Evolutionary conservation across 2,797 vertebrate species (phyloP), one percentile per base, ranked within the genome.

Genomic region (Cuniculus paca): DNA sequence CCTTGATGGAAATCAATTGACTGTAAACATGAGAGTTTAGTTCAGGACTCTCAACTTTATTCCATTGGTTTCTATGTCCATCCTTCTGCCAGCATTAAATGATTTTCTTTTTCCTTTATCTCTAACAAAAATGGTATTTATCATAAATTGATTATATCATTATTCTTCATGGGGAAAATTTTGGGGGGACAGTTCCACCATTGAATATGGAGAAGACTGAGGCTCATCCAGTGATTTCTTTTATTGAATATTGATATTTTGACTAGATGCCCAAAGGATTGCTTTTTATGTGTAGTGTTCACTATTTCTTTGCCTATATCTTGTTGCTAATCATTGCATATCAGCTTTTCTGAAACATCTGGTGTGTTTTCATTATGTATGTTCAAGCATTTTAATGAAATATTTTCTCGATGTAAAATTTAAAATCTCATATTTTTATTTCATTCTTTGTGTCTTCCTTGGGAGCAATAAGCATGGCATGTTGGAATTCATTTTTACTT

Each of bases 381-480:
- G 56, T 56, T 42, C 14, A 7, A 39, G 48, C 1, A 56, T 65
- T 65, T 83, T 63, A 42, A 54, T 28, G 5, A 45, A 78, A 83
- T 63, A 7, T 52, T 84, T 88, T 91, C 74, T 77, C 86, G 19
- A 52, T 61, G 12, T 83, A 58, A 87, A 48, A 50, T 28, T 87
- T 52, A 48, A 85, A 88, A 34, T 61, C 26, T 19, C 22, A 34
- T 39, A 80, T 17, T 58, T 81, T 79, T 50, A 12, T 81, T 91
- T 56, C 61, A 63, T 91, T 84, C 70, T 58, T 77, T 95, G 60
- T 26, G 20, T 86, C 34, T 81, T 83, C 68, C 36, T 88, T 36
- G 52, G n/a, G 4, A 31, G 48, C 19, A 90, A 72, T 0, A 36
- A 26, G 70, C 82, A 72, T 24, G 83, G 5, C 34, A 93, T 31